Conservation (phyloP, 2,888 invertebrate genomes). For the Synanthedon myopaeformis region DNA sequence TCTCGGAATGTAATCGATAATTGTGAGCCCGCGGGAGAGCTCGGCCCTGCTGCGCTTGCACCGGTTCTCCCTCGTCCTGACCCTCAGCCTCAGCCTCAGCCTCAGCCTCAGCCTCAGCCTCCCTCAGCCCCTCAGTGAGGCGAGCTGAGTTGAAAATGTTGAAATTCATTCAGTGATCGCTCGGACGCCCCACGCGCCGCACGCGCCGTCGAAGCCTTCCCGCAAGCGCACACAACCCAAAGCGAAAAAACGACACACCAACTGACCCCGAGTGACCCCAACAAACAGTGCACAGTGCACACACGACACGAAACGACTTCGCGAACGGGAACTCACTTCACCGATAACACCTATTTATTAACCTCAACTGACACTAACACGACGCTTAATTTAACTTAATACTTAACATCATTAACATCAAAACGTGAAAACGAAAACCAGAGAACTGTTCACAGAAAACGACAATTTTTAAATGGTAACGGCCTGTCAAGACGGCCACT, state of each 20-base stretch:
- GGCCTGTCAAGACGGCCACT: slow-evolving; percentile 7
- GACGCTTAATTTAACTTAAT: slow-evolving; percentile 22
- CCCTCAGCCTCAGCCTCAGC: too few relatives aligned
- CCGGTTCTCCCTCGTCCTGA: neutral
- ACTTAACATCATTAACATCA: slow-evolving; percentile 39
- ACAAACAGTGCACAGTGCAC: slow-evolving; percentile 41
- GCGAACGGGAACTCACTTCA: slow-evolving; percentile 14
- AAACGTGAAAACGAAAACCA: slow-evolving; percentile 36
- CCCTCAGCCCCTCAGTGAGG: slow-evolving; percentile 7
- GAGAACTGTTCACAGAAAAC: slow-evolving; percentile 38
- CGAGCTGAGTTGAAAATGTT: slow-evolving; percentile 1
- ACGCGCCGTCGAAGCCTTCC: slow-evolving; percentile 20
- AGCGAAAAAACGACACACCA: slow-evolving; percentile 24
- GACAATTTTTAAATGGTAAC: slow-evolving; percentile 28
- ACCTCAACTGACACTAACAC: slow-evolving; percentile 24
- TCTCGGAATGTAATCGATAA: slow-evolving; percentile 34
- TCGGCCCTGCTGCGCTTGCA: neutral
- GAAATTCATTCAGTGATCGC: slow-evolving; percentile 37
- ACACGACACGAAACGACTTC: slow-evolving; percentile 55
- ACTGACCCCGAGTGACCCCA: slow-evolving; percentile 58
- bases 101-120: too few relatives aligned
- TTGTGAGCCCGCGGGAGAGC: slow-evolving; percentile 30
- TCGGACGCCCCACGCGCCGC: slow-evolving; percentile 44
- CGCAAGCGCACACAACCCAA: slow-evolving; percentile 12
- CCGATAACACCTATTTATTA: slow-evolving; percentile 22